Percentiles rank a stretch among this genome's conserved stretches.
Conservation (phyloP, 1,140 invertebrate genomes). For the Augochlora pura region DNA sequence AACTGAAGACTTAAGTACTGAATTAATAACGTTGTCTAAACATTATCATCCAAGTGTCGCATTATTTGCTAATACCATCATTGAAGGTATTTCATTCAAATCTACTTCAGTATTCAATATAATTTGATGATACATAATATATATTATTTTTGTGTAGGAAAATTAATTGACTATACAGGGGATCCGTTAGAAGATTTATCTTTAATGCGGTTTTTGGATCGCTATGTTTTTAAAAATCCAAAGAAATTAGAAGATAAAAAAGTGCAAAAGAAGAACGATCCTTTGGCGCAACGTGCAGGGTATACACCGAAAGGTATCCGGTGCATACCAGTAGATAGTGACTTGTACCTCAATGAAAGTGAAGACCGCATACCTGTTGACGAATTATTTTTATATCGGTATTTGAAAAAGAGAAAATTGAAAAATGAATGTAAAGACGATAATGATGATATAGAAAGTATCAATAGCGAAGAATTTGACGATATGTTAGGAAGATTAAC, state of each 20-base stretch:
- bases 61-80: conserved; percentile 91
- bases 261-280: conserved; percentile 70
- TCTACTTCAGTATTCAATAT: not conserved
- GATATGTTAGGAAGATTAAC: conserved; percentile 87
- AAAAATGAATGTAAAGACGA: conserved; percentile 71
- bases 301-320: conserved; percentile 83
- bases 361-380: conserved; percentile 88
- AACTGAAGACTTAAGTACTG: conserved; percentile 84
- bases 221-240: conserved; percentile 98
- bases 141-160: conserved; percentile 77
- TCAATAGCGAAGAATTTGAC: conserved; percentile 94
- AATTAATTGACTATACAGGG: conserved; percentile 90
- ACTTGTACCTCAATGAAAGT: conserved; percentile 85
- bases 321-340: conserved; percentile 85
- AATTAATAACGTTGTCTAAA: conserved; percentile 85
- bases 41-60: conserved; percentile 96
- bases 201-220: conserved; percentile 93
- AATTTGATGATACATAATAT: not conserved
- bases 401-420: conserved; percentile 74
- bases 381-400: conserved; percentile 89
- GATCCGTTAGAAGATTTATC: conserved; percentile 97
- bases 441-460: conserved; percentile 87
- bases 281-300: conserved; percentile 79
- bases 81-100: conserved; percentile 82
- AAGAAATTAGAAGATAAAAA: conserved; percentile 84